Conservation (phyloP, 2,888 invertebrate species). For the Luperina nickerlii region DNA sequence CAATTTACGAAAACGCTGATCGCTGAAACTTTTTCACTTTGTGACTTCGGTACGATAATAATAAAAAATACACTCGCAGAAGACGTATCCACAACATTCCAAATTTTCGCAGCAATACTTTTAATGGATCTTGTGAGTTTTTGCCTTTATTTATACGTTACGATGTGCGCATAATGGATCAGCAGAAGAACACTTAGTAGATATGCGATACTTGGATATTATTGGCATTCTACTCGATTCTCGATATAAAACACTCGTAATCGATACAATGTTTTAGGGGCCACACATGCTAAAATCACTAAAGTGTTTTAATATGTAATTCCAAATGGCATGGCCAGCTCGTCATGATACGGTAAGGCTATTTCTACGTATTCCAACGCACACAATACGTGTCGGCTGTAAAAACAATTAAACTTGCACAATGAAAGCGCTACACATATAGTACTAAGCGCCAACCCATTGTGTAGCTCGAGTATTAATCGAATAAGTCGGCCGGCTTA, state of each 20-base stretch:
- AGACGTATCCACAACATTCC: slow-evolving; percentile 75
- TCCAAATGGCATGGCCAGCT: slow-evolving; percentile 35
- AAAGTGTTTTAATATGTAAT: slow-evolving; percentile 40
- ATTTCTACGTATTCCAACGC: slow-evolving; percentile 64
- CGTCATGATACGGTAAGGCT: slow-evolving; percentile 64
- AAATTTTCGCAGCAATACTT: slow-evolving; percentile 85
- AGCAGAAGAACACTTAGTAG: slow-evolving; percentile 84
- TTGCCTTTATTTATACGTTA: slow-evolving; percentile 89
- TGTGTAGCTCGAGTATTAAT: slow-evolving; percentile 83
- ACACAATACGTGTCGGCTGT: slow-evolving; percentile 72
- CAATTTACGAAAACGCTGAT: not conserved
- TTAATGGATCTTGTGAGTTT: slow-evolving; percentile 90
- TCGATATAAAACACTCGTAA: slow-evolving; percentile 54
- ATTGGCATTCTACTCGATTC: slow-evolving; percentile 66
- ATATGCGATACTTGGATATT: slow-evolving; percentile 78
- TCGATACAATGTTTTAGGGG: slow-evolving; percentile 51
- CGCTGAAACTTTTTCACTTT: not conserved
- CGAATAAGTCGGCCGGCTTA: slow-evolving; percentile 78
- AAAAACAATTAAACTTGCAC: slow-evolving; percentile 87
- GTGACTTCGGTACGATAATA: not conserved
- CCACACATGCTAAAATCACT: slow-evolving; percentile 31
- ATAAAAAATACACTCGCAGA: slow-evolving; percentile 11
- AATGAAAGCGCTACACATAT: slow-evolving; percentile 78
- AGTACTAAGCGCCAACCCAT: slow-evolving; percentile 79
- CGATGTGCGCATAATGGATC: slow-evolving; percentile 89